phyloP scores from a whole-genome alignment of 2,888 invertebrate genomes.

The Schrankia costaestrigalis region DNA sequence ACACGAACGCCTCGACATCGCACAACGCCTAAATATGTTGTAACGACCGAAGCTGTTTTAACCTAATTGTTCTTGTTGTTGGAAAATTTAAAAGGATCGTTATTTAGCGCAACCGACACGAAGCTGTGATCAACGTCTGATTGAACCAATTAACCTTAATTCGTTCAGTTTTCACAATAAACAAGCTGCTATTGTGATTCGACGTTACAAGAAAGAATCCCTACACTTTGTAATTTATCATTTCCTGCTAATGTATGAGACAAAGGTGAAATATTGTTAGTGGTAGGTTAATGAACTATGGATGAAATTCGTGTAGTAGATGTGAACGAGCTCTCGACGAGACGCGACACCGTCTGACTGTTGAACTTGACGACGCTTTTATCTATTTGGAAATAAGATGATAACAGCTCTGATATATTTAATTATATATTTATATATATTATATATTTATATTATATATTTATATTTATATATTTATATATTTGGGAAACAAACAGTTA shows the following conservation, averaged over 20 bases:
- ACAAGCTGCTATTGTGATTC: constrained; percentile 12
- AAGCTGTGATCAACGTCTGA: constrained; percentile 28
- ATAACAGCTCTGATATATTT: neutral
- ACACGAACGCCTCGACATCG: no score
- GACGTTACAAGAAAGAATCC: constrained; percentile 17
- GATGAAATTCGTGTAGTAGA: constrained; percentile 14
- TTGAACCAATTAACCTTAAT: constrained; percentile 36
- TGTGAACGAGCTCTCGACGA: constrained; percentile 21
- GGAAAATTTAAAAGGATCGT: constrained; percentile 6
- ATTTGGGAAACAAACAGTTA: no score
- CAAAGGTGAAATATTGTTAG: constrained; percentile 16
- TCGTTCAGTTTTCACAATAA: constrained; percentile 18
- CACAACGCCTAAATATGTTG: neutral
- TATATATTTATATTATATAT: no score
- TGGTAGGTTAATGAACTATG: constrained; percentile 4
- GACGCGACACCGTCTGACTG: constrained; percentile 14
- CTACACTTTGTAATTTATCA: constrained; percentile 30
- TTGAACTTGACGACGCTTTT: constrained; percentile 21
- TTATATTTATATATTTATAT: no score
- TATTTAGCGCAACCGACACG: constrained; percentile 17
- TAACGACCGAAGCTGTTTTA: constrained; percentile 3
- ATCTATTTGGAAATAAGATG: constrained; percentile 4
- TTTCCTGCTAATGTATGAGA: constrained; percentile 25
- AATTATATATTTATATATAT: neutral
- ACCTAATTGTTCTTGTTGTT: constrained; percentile 19